Base-by-base conservation (phyloP, 2,888 invertebrate genomes). In the Tenthredo mesomela region DNA sequence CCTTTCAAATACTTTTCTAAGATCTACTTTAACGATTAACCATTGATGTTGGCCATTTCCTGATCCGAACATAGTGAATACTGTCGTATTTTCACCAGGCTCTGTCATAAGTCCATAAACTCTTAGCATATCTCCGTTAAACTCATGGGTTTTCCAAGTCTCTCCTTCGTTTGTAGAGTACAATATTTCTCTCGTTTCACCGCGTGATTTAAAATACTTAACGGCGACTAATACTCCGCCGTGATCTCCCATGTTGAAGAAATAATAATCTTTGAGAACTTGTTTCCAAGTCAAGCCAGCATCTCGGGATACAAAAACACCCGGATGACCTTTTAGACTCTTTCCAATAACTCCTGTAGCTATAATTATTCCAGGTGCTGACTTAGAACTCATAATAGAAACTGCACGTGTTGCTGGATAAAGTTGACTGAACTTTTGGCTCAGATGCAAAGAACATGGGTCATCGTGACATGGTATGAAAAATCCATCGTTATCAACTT, bases 41-140 rank as follows among this genome's bases (percentile, higher is more conserved):
- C 98, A 98, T 87, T 97, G 96, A 92, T 98, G 98, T 85, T 95
- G 95, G 2, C 95, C 95, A 21, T 95, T 95, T 67, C 95, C 95
- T 0, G 98, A 98, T 0, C 98, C 98, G 93, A 98, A 98, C 95
- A 98, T 95, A 0, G 98, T 98, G 91, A 98, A 98, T 0, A 97
- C 95, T 0, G 98, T 98, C 0, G 98, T 97, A 91, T 97, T 98
- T 92, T 98, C 98, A n/a, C 98, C 98, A 0, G 98, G 98, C 91
- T 98, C 98, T 0, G 98, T 98, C 96, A 98, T 97, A 25, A 98
- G 93, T 10, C 98, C 98, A 92, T 98, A 98, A n/a, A 98, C 96
- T 84, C 96, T 95, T 18, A 98, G 95, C 92, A 97, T 96, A 86
- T 96, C 95, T 43, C 95, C 95, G 88, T 96, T 95, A 90, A 97